Conservation (phyloP, 2,113 vertebrate genomes). For the Proterorhinus semilunaris region DNA sequence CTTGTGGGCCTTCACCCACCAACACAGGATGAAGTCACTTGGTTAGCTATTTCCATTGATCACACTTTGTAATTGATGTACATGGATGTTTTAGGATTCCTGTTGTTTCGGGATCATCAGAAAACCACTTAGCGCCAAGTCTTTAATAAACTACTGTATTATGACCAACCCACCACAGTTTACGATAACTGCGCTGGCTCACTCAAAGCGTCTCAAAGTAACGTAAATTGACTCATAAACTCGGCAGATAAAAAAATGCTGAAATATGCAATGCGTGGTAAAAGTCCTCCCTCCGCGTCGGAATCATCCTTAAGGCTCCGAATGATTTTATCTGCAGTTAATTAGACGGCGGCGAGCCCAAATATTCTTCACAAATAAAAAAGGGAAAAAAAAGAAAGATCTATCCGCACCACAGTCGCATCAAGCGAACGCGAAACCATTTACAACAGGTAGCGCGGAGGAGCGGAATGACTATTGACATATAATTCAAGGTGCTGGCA, state of each 20-base stretch:
- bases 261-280: constrained; percentile 73
- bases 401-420: constrained; percentile 22
- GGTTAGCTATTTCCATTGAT: too few relatives aligned
- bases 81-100: too few relatives aligned
- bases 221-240: constrained; percentile 73
- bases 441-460: constrained; percentile 49
- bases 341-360: constrained; percentile 38
- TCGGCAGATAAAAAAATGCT: constrained; percentile 65
- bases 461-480: constrained; percentile 75
- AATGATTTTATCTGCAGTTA: constrained; percentile 21
- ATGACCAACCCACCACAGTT: constrained; percentile 36
- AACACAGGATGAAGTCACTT: too few relatives aligned
- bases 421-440: constrained; percentile 50
- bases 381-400: constrained; percentile 9
- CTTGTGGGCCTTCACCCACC: too few relatives aligned
- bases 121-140: not conserved
- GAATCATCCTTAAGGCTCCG: constrained; percentile 32
- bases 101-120: not conserved
- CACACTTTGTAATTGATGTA: too few relatives aligned
- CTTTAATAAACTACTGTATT: constrained; percentile 1
- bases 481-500: constrained; percentile 74
- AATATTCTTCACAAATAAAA: constrained; percentile 23
- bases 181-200: constrained; percentile 72
- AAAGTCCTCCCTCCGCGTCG: constrained; percentile 42
- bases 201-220: constrained; percentile 73